Evolutionary conservation across 1,140 invertebrate genomes (phyloP).

Genomic region (Dendroctonus ponderosae): DNA sequence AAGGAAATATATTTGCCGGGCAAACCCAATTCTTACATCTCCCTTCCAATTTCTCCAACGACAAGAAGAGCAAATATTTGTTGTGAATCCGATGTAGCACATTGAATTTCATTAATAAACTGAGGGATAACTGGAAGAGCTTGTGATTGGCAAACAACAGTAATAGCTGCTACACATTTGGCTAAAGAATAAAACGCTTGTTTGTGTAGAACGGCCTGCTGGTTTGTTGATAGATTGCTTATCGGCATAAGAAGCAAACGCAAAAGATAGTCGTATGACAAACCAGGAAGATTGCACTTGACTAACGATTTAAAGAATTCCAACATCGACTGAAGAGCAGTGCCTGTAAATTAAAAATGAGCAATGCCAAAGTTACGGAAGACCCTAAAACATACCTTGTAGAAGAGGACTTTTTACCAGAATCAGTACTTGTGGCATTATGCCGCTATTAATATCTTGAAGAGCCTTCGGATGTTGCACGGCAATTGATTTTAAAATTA

Average conservation of each 20-base stretch:
- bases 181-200: slow-evolving; percentile 90
- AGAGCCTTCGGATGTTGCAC: slow-evolving; percentile 67
- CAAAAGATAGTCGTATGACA: slow-evolving; percentile 79
- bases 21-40: slow-evolving; percentile 66
- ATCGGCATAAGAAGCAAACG: slow-evolving; percentile 60
- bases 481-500: slow-evolving; percentile 74
- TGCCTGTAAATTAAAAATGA: slow-evolving; percentile 57
- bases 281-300: slow-evolving; percentile 71
- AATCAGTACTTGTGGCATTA: slow-evolving; percentile 82
- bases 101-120: slow-evolving; percentile 82
- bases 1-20: neutral
- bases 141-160: slow-evolving; percentile 71
- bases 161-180: slow-evolving; percentile 92
- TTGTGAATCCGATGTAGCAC: slow-evolving; percentile 72
- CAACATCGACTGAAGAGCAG: slow-evolving; percentile 83
- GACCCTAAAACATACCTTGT: slow-evolving; percentile 58
- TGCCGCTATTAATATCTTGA: slow-evolving; percentile 52
- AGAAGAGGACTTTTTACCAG: slow-evolving; percentile 89
- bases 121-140: slow-evolving; percentile 79
- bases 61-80: slow-evolving; percentile 90
- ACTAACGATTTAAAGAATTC: slow-evolving; percentile 91
- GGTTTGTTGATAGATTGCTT: slow-evolving; percentile 29
- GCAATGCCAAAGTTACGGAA: slow-evolving; percentile 17
- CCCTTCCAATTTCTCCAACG: slow-evolving; percentile 93
- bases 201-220: slow-evolving; percentile 56